phyloP scores from a whole-genome alignment of 2,113 vertebrate genomes.

The Jacana jacana region DNA sequence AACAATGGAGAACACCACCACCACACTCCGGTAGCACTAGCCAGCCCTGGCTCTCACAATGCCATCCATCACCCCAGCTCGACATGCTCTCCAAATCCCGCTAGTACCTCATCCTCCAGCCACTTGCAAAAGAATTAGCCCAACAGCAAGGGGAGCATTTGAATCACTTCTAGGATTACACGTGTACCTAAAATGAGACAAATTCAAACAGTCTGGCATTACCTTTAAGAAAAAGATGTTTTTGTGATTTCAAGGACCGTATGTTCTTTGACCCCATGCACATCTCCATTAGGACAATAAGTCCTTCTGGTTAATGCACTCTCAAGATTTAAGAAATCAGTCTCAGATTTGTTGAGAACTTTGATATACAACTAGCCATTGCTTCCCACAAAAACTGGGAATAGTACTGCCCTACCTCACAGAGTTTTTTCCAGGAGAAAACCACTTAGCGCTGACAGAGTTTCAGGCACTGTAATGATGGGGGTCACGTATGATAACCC shows the following conservation, averaged over 20 bases:
- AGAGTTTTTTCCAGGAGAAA: not conserved
- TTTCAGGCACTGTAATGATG: not conserved
- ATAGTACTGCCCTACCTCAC: not conserved
- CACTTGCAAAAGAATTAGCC: not conserved
- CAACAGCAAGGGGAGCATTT: not conserved
- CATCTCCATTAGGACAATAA: not conserved
- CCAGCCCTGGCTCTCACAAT: accelerated
- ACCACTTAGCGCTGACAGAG: not conserved
- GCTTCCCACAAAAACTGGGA: not conserved
- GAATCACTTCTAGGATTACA: not conserved
- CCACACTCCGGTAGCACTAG: accelerated
- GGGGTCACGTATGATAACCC: not conserved
- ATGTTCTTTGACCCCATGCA: not conserved
- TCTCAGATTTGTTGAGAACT: not conserved
- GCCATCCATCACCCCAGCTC: not conserved
- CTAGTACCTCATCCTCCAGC: not conserved
- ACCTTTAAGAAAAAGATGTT: not conserved
- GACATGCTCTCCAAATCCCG: not conserved
- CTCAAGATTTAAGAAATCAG: not conserved
- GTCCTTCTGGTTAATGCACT: not conserved
- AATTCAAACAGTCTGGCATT: not conserved
- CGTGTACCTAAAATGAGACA: not conserved
- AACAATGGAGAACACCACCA: not conserved
- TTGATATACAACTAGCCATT: not conserved
- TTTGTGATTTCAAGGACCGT: not conserved